Evolutionary conservation across 1,140 invertebrate genomes (phyloP).

Genomic region (Kradibia gibbosae): DNA sequence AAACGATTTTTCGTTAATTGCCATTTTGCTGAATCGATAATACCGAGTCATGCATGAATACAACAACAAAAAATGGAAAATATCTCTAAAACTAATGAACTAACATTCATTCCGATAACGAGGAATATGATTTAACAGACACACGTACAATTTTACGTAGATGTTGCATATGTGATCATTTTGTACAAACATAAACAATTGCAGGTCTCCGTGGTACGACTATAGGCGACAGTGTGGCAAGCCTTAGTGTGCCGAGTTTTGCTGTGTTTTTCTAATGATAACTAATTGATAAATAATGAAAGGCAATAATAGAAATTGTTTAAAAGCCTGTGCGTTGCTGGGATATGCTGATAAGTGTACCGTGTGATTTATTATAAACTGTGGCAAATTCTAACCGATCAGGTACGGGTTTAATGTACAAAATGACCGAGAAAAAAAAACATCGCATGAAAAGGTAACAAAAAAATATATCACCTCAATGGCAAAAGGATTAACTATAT

Average conservation of each 20-base stretch:
- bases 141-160: slow-evolving; percentile 11
- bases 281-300: background rate
- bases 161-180: slow-evolving; percentile 30
- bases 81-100: background rate
- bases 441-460: background rate
- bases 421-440: background rate
- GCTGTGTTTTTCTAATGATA: slow-evolving; percentile 22
- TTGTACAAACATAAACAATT: slow-evolving; percentile 38
- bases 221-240: slow-evolving; percentile 29
- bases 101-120: slow-evolving; percentile 3
- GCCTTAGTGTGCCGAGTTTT: slow-evolving; percentile 25
- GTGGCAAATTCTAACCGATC: too few relatives aligned
- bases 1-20: background rate
- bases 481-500: background rate
- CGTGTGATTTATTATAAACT: too few relatives aligned
- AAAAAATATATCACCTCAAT: slow-evolving; percentile 21
- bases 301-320: background rate
- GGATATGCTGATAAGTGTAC: background rate
- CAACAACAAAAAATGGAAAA: slow-evolving; percentile 42
- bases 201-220: slow-evolving; percentile 16
- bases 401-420: background rate
- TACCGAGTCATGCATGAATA: slow-evolving; percentile 50
- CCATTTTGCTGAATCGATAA: background rate
- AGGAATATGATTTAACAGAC: slow-evolving; percentile 1
- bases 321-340: slow-evolving; percentile 19